Evolutionary conservation across 2,888 invertebrate species (phyloP).

Genomic region (Lepetodrilus schrolli): DNA sequence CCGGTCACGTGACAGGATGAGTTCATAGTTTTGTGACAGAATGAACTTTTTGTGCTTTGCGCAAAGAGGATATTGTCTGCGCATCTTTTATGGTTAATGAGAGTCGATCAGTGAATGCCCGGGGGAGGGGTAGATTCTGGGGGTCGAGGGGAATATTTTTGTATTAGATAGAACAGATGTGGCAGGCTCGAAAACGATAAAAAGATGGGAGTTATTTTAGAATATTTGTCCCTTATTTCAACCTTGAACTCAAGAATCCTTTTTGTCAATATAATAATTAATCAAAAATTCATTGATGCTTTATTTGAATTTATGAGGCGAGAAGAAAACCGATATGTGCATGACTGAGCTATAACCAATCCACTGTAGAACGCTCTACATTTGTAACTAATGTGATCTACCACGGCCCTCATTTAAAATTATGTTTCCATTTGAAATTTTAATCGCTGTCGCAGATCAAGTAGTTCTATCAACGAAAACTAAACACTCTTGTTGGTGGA

Average conservation of each 20-base stretch:
- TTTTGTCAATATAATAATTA: neutral
- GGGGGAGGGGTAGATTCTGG: neutral
- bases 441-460: too few relatives aligned
- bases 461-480: too few relatives aligned
- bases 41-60: neutral
- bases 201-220: neutral
- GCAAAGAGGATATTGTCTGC: neutral
- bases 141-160: neutral
- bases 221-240: conserved; percentile 12
- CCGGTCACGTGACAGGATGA: conserved; percentile 23
- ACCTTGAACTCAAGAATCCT: conserved; percentile 2
- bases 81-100: neutral
- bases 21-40: neutral
- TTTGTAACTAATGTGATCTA: too few relatives aligned
- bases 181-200: neutral
- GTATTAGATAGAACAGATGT: neutral
- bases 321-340: too few relatives aligned
- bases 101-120: too few relatives aligned
- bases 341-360: too few relatives aligned
- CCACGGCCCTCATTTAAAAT: too few relatives aligned
- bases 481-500: too few relatives aligned
- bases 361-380: too few relatives aligned
- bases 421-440: too few relatives aligned
- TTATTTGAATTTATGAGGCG: too few relatives aligned
- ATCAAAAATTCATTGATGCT: too few relatives aligned